phyloP scores from a whole-genome alignment of 2,888 invertebrate species.

The Selenia dentaria region DNA sequence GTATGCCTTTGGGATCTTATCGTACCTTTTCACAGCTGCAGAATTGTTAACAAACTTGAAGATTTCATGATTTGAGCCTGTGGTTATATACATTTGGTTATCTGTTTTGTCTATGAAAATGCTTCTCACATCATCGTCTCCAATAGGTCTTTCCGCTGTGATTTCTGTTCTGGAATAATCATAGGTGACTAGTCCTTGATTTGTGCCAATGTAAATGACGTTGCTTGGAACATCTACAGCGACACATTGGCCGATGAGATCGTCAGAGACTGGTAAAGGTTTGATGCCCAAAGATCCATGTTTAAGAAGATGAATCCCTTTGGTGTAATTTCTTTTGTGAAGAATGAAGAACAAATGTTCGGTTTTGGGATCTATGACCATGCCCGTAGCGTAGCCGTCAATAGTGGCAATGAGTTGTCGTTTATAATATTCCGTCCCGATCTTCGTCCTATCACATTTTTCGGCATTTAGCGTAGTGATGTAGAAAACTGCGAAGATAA shows the following conservation, averaged over 20 bases:
- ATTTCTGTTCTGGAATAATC: constrained; percentile 66
- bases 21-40: constrained; percentile 69
- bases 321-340: constrained; percentile 73
- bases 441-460: constrained; percentile 70
- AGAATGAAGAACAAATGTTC: constrained; percentile 74
- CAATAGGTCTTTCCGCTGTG: constrained; percentile 69
- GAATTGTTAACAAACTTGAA: constrained; percentile 70
- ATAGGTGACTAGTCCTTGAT: constrained; percentile 69
- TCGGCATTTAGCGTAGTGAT: constrained; percentile 41
- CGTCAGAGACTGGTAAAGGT: constrained; percentile 65
- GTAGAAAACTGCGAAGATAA: constrained; percentile 34
- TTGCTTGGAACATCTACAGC: constrained; percentile 58
- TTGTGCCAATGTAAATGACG: constrained; percentile 70
- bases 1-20: constrained; percentile 72
- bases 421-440: constrained; percentile 69
- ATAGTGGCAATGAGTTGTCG: constrained; percentile 69
- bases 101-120: constrained; percentile 73
- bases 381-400: constrained; percentile 71
- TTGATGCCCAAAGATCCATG: constrained; percentile 72
- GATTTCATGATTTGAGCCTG: constrained; percentile 68
- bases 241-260: constrained; percentile 68
- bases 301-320: constrained; percentile 68
- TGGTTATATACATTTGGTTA: constrained; percentile 71
- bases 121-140: constrained; percentile 70
- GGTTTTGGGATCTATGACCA: constrained; percentile 66